Evolutionary conservation across 2,113 vertebrate genomes (phyloP).

Genomic region (Physeter macrocephalus): DNA sequence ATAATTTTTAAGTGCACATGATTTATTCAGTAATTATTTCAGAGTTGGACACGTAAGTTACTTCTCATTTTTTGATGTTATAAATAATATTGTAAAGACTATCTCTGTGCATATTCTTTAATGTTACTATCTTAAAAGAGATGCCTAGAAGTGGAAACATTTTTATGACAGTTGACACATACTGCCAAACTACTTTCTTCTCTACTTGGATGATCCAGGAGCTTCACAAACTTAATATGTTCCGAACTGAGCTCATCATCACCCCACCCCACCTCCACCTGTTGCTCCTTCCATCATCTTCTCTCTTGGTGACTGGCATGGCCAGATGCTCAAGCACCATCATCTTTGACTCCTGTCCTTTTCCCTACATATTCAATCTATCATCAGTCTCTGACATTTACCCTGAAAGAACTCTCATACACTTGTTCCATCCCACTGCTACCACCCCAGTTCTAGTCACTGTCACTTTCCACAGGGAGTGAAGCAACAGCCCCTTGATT

Average conservation of each 20-base stretch:
- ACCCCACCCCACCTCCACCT: constrained; percentile 61
- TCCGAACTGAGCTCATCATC: constrained; percentile 45
- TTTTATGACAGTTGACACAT: constrained; percentile 45
- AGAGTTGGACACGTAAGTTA: constrained; percentile 36
- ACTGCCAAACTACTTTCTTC: constrained; percentile 61
- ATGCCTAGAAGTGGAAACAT: constrained; percentile 54
- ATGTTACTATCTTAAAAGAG: constrained; percentile 54
- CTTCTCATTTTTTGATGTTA: constrained; percentile 59
- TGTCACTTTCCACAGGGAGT: neutral
- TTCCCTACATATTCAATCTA: neutral
- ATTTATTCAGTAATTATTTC: constrained; percentile 63
- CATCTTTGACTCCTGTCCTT: neutral
- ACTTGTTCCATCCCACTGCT: neutral
- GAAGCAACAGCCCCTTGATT: neutral
- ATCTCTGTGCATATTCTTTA: constrained; percentile 22
- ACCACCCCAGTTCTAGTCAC: neutral
- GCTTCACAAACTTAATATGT: constrained; percentile 48
- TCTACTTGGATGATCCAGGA: constrained; percentile 36
- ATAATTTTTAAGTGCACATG: constrained; percentile 61
- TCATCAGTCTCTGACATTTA: constrained; percentile 42
- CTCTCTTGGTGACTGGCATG: constrained; percentile 27
- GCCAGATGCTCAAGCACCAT: constrained; percentile 41
- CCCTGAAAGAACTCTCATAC: constrained; percentile 18
- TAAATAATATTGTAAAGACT: constrained; percentile 51
- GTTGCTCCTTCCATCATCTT: constrained; percentile 42